These are phyloP conservation scores for Hemistola chrysoprasaria DNA, from an alignment of 2,888 invertebrate species.

Conservation along the genomic window DNA sequence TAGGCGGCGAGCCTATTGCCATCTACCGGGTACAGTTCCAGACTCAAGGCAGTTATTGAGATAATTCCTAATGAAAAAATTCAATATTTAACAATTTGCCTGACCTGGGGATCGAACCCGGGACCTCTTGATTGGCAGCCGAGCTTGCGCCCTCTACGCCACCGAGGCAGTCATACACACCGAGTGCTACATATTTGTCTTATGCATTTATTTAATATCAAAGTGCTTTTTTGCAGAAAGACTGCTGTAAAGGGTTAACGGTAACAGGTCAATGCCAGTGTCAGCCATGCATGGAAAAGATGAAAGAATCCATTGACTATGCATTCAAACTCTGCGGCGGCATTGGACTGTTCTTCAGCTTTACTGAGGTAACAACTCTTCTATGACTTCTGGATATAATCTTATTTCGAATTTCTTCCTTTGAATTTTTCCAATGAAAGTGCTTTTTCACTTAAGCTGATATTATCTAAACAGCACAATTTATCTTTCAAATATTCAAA, in stretches of 20 bases:
- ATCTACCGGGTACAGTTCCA: no score
- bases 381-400: no score
- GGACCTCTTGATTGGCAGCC: no score
- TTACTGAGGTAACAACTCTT: conserved; percentile 94
- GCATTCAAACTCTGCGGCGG: conserved; percentile 96
- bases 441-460: conserved; percentile 11
- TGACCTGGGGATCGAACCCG: no score
- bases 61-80: no score
- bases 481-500: conserved; percentile 3
- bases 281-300: conserved; percentile 86
- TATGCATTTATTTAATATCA: no score
- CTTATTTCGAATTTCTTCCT: conserved; percentile 1
- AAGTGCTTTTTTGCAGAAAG: conserved; percentile 69
- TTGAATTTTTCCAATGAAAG: conserved; percentile 4
- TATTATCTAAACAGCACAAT: neutral
- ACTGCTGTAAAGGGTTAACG: conserved; percentile 74
- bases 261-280: conserved; percentile 82
- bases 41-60: no score
- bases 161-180: no score
- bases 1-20: no score
- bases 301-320: conserved; percentile 90
- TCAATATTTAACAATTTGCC: no score
- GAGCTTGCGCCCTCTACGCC: no score
- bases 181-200: no score
- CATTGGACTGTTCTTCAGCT: conserved; percentile 97